Evolutionary conservation across 1,140 invertebrate species (phyloP), one percentile per base, ranked within the genome.

Genomic region (Chironomus tepperi): DNA sequence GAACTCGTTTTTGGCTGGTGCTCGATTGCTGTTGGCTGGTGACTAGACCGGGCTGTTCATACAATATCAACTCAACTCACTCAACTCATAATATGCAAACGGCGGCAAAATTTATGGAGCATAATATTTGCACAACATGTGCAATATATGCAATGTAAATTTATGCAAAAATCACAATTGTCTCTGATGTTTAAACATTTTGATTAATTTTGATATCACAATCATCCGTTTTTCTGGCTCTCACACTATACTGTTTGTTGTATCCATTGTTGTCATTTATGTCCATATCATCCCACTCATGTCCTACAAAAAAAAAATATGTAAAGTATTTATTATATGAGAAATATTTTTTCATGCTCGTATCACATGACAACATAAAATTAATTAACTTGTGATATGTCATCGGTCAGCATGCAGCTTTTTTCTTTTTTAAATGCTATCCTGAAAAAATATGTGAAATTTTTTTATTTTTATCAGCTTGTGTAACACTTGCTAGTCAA

Each of bases 131-230:
- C 47, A 57, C 47, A 57, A 57, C 47, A 57, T 57, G 12, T 57
- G 47, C 47, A 57, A 57, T n/a, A 57, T 70, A 21, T 70, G 65
- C 19, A 70, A 21, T 70, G 65, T 19, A 70, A 70, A 70, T 70
- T 70, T 70, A 70, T 70, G 65, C 47, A 57, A 57, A 57, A 57
- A 57, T 57, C 47, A 57, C 47, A 57, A 57, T 57, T 57, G 47
- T 57, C 47, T 57, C 47, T 57, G 47, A 57, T 57, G 47, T 15
- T 57, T 57, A 57, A 57, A 57, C 47, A 57, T 57, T 57, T 57
- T 57, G 47, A 57, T 57, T 57, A 57, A 57, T 57, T 57, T n/a
- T 57, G 47, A 57, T 57, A n/a, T 57, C 47, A n/a, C 12, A 57
- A 12, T 57, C 47, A n/a, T n/a, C n/a, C 12, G 47, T 57, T n/a